A percentile compares a stretch with the other conserved stretches of the same genome.
phyloP scores from a whole-genome alignment of 2,797 vertebrate genomes.

The Anguilla pacifica region DNA sequence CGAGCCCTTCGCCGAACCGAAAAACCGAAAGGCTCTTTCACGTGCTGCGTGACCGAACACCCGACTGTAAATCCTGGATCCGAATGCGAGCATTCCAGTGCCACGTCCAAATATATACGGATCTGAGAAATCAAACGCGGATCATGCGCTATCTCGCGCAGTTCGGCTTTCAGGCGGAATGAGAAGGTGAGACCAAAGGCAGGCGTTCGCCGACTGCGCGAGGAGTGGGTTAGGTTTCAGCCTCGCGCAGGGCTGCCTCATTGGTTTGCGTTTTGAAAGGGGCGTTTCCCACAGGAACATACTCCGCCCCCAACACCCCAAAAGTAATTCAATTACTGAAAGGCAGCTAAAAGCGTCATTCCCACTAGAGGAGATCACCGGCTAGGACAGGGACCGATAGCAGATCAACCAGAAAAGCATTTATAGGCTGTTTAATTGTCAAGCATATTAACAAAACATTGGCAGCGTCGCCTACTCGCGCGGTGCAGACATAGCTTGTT shows the following conservation, averaged over 20 bases:
- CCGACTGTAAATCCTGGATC: constrained; percentile 55
- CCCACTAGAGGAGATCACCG: constrained; percentile 49
- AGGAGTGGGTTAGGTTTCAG: constrained; percentile 70
- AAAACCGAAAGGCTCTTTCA: constrained; percentile 57
- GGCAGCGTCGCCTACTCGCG: neutral
- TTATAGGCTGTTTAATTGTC: constrained; percentile 56
- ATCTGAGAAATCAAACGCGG: constrained; percentile 52
- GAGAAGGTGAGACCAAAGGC: constrained; percentile 64
- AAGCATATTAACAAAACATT: constrained; percentile 33
- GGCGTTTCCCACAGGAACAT: constrained; percentile 69
- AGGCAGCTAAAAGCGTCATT: constrained; percentile 60
- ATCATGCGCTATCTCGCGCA: constrained; percentile 71
- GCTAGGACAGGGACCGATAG: constrained; percentile 49
- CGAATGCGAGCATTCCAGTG: constrained; percentile 63
- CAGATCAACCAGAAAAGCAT: constrained; percentile 54
- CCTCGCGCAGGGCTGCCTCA: constrained; percentile 70
- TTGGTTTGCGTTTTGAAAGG: constrained; percentile 79
- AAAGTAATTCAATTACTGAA: constrained; percentile 86
- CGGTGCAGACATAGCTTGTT: neutral
- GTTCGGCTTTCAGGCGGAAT: constrained; percentile 64
- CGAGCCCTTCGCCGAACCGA: constrained; percentile 63
- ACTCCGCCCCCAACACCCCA: constrained; percentile 74
- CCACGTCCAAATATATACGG: constrained; percentile 66
- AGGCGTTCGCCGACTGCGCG: constrained; percentile 72
- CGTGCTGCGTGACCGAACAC: constrained; percentile 55